Conservation (phyloP, 2,113 vertebrate genomes). For the Boleophthalmus pectinirostris region DNA sequence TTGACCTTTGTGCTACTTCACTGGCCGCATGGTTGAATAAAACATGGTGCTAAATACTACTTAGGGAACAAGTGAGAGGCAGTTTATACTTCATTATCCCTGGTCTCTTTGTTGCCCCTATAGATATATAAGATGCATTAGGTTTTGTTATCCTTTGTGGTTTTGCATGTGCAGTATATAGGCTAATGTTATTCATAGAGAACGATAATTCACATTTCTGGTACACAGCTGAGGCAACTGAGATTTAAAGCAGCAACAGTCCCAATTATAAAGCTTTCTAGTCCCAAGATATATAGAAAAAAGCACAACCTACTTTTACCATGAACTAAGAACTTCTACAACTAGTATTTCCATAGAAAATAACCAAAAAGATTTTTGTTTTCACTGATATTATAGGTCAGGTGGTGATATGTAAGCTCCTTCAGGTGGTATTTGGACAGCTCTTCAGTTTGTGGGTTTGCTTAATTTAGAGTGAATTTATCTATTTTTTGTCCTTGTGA, state of each 20-base stretch:
- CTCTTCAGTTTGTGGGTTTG: no score
- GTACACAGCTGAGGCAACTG: conserved; percentile 7
- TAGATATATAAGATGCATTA: not conserved
- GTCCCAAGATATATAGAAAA: not conserved
- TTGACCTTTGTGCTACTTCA: conserved; percentile 7
- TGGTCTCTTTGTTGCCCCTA: not conserved
- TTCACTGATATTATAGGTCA: no score
- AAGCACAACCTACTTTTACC: not conserved
- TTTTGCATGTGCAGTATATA: conserved; percentile 7
- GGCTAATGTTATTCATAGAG: conserved; percentile 15
- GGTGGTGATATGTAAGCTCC: no score
- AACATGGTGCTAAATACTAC: conserved; percentile 4
- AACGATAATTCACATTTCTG: conserved; percentile 14
- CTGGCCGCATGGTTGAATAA: not conserved
- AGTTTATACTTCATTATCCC: not conserved
- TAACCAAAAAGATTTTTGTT: no score
- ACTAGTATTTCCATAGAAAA: not conserved
- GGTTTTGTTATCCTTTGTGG: conserved; percentile 5
- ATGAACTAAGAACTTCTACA: not conserved
- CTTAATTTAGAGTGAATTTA: no score
- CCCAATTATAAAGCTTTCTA: conserved; percentile 1
- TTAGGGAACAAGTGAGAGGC: not conserved
- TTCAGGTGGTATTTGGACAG: no score
- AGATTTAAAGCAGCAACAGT: conserved; percentile 15
- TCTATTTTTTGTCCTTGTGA: no score